These are phyloP conservation scores for Shargacucullia verbasci DNA, from an alignment of 2,888 invertebrate genomes.

Conservation along the genomic window DNA sequence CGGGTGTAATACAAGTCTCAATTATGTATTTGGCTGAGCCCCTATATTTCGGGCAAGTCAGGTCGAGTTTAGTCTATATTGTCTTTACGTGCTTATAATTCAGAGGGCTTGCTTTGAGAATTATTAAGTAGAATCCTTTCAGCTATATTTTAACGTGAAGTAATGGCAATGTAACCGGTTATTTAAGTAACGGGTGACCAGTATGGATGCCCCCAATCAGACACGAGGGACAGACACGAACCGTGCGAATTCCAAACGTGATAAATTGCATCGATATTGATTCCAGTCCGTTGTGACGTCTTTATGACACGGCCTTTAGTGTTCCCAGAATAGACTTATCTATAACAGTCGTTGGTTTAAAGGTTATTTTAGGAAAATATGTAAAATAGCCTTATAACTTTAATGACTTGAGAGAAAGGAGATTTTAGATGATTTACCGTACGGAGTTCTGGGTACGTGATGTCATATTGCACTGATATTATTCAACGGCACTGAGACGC, in stretches of 20 bases:
- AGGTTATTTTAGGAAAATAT: conserved; percentile 20
- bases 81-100: conserved; percentile 19
- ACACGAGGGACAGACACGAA: conserved; percentile 41
- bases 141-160: conserved; percentile 13
- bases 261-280: conserved; percentile 50
- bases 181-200: conserved; percentile 40
- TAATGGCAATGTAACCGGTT: conserved; percentile 36
- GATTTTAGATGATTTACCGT: conserved; percentile 34
- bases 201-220: conserved; percentile 44
- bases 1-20: conserved; percentile 19
- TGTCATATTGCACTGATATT: conserved; percentile 35
- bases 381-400: conserved; percentile 24
- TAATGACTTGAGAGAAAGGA: conserved; percentile 25
- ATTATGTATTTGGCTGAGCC: conserved; percentile 27
- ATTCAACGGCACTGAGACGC: conserved; percentile 1
- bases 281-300: conserved; percentile 38
- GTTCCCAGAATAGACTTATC: not conserved
- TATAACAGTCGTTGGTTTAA: conserved; percentile 5
- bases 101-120: conserved; percentile 10
- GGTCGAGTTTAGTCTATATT: conserved; percentile 7
- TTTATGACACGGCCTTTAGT: conserved; percentile 14
- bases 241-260: conserved; percentile 42
- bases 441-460: conserved; percentile 22
- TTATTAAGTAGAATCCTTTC: conserved; percentile 23
- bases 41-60: conserved; percentile 13